A percentile compares a stretch with the other conserved stretches of the same genome.
These are phyloP conservation scores for Malurus cyaneus DNA, from an alignment of 2,113 vertebrate species.

Conservation along the genomic window DNA sequence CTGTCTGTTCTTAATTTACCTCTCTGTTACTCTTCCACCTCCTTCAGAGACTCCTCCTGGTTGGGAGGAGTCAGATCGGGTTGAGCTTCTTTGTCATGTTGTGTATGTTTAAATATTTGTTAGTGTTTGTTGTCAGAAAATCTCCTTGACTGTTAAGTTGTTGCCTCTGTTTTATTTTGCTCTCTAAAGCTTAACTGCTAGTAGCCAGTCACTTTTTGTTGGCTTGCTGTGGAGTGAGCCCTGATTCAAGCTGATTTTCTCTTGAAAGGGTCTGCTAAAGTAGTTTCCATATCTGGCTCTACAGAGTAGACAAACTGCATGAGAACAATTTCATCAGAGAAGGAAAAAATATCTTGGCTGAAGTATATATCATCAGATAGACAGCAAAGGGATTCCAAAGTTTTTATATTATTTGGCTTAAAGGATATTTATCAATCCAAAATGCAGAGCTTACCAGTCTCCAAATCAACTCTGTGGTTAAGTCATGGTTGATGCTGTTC, in stretches of 20 bases:
- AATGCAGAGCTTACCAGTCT: neutral
- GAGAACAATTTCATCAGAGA: neutral
- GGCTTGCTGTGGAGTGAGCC: neutral
- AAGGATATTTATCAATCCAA: neutral
- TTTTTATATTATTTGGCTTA: neutral
- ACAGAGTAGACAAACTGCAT: neutral
- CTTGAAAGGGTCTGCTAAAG: neutral
- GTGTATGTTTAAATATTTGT: neutral
- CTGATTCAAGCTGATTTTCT: neutral
- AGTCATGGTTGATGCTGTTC: neutral
- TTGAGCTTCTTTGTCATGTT: neutral
- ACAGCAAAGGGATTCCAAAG: neutral
- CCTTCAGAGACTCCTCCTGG: neutral
- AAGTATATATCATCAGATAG: neutral
- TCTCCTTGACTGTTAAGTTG: neutral
- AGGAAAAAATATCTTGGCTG: neutral
- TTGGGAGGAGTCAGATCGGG: neutral
- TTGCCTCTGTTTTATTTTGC: neutral
- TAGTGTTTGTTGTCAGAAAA: neutral
- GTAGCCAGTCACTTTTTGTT: neutral
- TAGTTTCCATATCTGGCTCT: neutral
- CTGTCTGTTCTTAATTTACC: neutral
- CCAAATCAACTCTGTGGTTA: neutral
- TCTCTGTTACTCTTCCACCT: neutral
- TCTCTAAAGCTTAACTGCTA: neutral